A percentile compares a stretch with the other conserved stretches of the same genome.
Evolutionary conservation across 2,888 invertebrate genomes (phyloP).

Genomic region (Agapostemon virescens): DNA sequence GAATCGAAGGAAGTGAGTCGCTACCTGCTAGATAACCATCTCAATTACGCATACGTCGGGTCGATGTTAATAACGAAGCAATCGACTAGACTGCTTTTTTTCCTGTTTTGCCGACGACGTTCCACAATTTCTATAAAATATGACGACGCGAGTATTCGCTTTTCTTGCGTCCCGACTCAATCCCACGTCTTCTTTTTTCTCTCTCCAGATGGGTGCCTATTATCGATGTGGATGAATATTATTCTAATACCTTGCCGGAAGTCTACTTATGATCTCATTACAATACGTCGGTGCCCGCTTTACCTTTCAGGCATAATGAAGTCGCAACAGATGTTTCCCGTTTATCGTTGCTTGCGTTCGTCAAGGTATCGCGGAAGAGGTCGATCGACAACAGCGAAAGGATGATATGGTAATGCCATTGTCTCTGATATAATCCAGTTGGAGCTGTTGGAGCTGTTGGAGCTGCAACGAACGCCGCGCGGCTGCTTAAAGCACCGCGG

Average conservation of each 20-base stretch:
- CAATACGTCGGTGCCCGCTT: not conserved
- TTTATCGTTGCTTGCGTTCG: not conserved
- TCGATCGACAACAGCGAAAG: conserved; percentile 17
- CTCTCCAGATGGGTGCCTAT: not conserved
- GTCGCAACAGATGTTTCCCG: not conserved
- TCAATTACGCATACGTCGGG: not conserved
- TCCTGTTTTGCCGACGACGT: not conserved
- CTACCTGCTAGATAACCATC: not conserved
- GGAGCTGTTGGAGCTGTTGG: too few relatives aligned
- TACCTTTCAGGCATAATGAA: not conserved
- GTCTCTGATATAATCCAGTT: not conserved
- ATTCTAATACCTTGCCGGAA: not conserved
- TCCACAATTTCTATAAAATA: not conserved
- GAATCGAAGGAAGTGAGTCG: not conserved
- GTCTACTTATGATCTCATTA: not conserved
- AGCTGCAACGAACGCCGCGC: not conserved
- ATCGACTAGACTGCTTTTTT: not conserved
- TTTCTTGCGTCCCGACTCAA: not conserved
- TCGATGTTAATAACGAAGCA: not conserved
- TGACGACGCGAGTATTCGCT: not conserved
- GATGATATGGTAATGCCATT: conserved; percentile 25
- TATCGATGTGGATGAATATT: not conserved
- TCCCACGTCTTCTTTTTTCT: not conserved
- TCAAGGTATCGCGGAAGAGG: not conserved
- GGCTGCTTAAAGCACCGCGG: too few relatives aligned